These are phyloP conservation scores for Trachymyrmex septentrionalis DNA, from an alignment of 1,140 invertebrate genomes.

Conservation along the genomic window DNA sequence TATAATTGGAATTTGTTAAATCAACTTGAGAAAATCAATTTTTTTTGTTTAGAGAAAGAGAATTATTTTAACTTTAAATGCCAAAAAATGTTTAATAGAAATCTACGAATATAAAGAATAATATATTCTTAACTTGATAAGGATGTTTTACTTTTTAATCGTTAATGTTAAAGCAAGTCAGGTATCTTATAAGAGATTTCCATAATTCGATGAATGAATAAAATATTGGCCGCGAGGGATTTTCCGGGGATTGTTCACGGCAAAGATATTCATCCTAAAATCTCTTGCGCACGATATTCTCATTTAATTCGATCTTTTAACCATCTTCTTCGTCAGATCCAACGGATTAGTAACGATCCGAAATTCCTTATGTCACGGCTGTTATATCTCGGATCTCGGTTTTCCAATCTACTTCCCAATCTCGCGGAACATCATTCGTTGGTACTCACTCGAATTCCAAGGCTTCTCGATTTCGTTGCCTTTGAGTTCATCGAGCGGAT, in stretches of 20 bases:
- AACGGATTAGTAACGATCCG: slow-evolving; percentile 42
- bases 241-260: slow-evolving; percentile 22
- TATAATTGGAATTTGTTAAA: background rate
- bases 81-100: background rate
- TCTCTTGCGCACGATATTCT: slow-evolving; percentile 29
- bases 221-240: slow-evolving; percentile 35
- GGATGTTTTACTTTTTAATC: slow-evolving; percentile 18
- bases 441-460: slow-evolving; percentile 63
- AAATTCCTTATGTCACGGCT: slow-evolving; percentile 67
- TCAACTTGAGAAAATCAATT: background rate
- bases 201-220: slow-evolving; percentile 51
- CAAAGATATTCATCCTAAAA: slow-evolving; percentile 37
- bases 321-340: slow-evolving; percentile 60
- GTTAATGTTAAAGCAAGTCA: slow-evolving; percentile 18
- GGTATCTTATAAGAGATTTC: slow-evolving; percentile 43
- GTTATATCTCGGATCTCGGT: slow-evolving; percentile 50
- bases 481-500: slow-evolving; percentile 73
- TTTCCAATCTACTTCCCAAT: slow-evolving; percentile 73
- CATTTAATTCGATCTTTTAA: slow-evolving; percentile 66
- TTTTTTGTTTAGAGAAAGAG: background rate
- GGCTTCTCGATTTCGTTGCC: slow-evolving; percentile 66
- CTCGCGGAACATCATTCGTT: slow-evolving; percentile 66
- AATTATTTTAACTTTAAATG: background rate
- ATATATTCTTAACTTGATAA: background rate
- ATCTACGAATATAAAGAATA: background rate